Conservation (phyloP, 2,113 vertebrate species). For the Zosterops borbonicus region DNA sequence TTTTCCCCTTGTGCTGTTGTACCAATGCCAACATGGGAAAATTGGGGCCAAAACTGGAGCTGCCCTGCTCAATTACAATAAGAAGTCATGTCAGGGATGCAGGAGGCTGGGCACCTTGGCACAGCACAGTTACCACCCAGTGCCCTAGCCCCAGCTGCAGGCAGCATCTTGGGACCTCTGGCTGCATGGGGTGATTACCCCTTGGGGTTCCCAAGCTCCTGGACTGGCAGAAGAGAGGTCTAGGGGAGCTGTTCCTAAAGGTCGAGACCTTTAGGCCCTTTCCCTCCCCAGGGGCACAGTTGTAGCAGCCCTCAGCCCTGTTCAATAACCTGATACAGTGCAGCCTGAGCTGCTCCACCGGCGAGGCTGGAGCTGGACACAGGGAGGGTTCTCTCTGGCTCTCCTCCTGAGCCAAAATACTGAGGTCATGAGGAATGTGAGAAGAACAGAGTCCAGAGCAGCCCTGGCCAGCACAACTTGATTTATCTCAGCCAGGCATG, state of each 20-base stretch:
- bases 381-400: background rate
- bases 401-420: constrained; percentile 5
- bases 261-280: background rate
- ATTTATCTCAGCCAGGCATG: constrained; percentile 59
- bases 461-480: background rate
- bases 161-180: background rate
- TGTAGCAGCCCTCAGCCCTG: fast-evolving
- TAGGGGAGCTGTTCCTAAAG: background rate
- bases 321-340: fast-evolving
- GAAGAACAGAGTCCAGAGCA: constrained; percentile 54
- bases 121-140: background rate
- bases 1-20: background rate
- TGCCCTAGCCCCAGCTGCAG: background rate
- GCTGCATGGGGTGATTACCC: fast-evolving
- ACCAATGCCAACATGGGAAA: background rate
- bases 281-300: background rate
- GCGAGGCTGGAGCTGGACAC: fast-evolving
- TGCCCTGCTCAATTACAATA: fast-evolving
- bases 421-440: constrained; percentile 60
- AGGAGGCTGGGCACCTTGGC: background rate
- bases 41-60: background rate
- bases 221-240: background rate
- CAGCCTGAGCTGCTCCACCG: fast-evolving
- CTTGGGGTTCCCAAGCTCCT: background rate
- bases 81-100: background rate